Evolutionary conservation across 92 coral and sea anemone genomes (phyloP).

Genomic region (Bergia sp.): DNA sequence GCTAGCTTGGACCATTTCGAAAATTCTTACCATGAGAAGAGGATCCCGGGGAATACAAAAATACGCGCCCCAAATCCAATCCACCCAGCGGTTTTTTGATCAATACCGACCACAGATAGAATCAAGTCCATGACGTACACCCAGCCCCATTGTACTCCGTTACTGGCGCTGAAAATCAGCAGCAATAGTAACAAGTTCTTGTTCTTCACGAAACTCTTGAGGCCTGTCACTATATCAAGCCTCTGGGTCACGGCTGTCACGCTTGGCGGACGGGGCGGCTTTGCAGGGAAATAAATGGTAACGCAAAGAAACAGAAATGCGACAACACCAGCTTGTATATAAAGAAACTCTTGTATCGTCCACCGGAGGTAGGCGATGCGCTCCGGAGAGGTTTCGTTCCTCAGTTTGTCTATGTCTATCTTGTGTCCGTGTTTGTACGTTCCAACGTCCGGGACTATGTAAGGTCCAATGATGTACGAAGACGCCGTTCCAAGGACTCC

Average conservation of each 20-base stretch:
- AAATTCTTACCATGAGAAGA: slow-evolving; percentile 87
- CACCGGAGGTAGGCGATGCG: slow-evolving; percentile 58
- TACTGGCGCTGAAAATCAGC: slow-evolving; percentile 77
- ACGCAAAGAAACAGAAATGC: slow-evolving; percentile 71
- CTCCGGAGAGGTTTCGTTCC: slow-evolving; percentile 67
- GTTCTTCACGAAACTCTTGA: slow-evolving; percentile 74
- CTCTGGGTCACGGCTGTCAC: slow-evolving; percentile 80
- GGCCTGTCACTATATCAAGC: slow-evolving; percentile 72
- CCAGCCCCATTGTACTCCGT: slow-evolving; percentile 97
- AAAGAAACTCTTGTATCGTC: slow-evolving; percentile 75
- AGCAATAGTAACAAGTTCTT: slow-evolving; percentile 71
- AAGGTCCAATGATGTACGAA: slow-evolving; percentile 80
- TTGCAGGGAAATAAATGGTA: slow-evolving; percentile 81
- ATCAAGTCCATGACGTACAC: slow-evolving; percentile 87
- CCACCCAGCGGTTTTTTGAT: slow-evolving; percentile 96
- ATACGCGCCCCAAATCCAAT: slow-evolving; percentile 85
- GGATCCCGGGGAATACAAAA: slow-evolving; percentile 78
- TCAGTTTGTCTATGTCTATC: slow-evolving; percentile 64
- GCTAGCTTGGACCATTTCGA: neutral
- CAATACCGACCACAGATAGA: slow-evolving; percentile 85
- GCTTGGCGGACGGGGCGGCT: slow-evolving; percentile 91
- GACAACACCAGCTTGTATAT: slow-evolving; percentile 69
- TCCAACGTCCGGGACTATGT: slow-evolving; percentile 89
- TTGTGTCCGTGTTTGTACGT: slow-evolving; percentile 68
- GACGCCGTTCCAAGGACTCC: slow-evolving; percentile 81